phyloP scores from a whole-genome alignment of 2,113 vertebrate genomes.

The Collichthys lucidus region DNA sequence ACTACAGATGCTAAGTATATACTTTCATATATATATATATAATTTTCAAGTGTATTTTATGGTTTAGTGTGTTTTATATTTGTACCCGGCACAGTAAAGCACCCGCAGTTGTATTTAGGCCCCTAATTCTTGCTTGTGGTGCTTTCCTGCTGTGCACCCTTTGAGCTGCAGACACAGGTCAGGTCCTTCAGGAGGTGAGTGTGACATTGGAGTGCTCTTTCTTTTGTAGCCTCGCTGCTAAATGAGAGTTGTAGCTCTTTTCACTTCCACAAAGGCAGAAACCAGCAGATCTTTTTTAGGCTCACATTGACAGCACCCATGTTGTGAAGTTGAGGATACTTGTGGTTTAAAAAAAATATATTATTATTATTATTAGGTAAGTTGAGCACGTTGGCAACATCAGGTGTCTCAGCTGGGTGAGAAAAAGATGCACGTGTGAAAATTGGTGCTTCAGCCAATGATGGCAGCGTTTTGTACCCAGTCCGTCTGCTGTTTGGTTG shows the following conservation, averaged over 20 bases:
- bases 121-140: not conserved
- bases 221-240: conserved; percentile 16
- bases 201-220: conserved; percentile 24
- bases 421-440: conserved; percentile 1
- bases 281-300: conserved; percentile 22
- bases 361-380: not conserved
- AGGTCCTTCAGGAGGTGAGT: conserved; percentile 23
- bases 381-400: not conserved
- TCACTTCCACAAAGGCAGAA: conserved; percentile 29
- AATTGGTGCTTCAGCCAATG: not conserved
- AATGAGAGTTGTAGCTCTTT: conserved; percentile 7
- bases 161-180: not conserved
- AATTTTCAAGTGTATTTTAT: not conserved
- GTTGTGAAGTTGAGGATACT: conserved; percentile 11
- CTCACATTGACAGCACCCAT: not conserved
- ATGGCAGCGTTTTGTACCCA: not conserved
- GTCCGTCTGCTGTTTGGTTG: not conserved
- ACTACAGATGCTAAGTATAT: not conserved
- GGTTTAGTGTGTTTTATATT: not conserved
- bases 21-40: not conserved
- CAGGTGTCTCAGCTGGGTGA: conserved; percentile 3
- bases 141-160: conserved; percentile 12
- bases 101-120: not conserved
- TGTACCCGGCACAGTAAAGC: not conserved
- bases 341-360: not conserved